A percentile compares a stretch with the other conserved stretches of the same genome.
Evolutionary conservation across 2,888 invertebrate species (phyloP).

Genomic region (Tiliacea citrago): DNA sequence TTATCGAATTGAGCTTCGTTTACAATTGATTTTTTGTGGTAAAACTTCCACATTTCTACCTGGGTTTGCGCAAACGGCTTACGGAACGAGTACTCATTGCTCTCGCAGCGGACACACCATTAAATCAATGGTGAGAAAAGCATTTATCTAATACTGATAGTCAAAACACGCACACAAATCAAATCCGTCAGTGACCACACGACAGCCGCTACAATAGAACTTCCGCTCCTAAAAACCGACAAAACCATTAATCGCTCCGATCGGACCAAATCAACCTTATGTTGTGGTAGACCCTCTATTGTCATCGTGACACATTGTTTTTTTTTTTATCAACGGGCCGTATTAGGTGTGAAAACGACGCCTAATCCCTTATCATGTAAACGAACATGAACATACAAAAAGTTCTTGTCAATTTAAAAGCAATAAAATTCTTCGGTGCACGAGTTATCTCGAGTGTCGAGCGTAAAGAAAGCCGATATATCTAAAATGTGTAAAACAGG

Average conservation of each 20-base stretch:
- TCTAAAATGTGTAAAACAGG: constrained; percentile 83
- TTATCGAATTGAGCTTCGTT: constrained; percentile 73
- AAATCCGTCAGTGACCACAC: constrained; percentile 81
- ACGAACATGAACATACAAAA: constrained; percentile 71
- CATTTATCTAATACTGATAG: constrained; percentile 80
- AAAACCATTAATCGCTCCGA: constrained; percentile 75
- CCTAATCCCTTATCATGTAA: constrained; percentile 73
- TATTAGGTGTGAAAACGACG: constrained; percentile 80
- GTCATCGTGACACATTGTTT: constrained; percentile 67
- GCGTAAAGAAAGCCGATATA: constrained; percentile 83
- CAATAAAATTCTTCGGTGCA: constrained; percentile 73
- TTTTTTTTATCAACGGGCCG: constrained; percentile 66
- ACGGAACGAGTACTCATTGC: constrained; percentile 55
- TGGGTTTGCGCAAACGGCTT: constrained; percentile 73
- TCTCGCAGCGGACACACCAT: constrained; percentile 68
- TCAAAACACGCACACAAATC: constrained; percentile 84
- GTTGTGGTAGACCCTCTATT: constrained; percentile 76
- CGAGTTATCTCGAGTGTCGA: constrained; percentile 77
- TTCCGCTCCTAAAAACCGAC: constrained; percentile 81
- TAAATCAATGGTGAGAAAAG: constrained; percentile 71
- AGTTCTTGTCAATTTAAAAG: constrained; percentile 79
- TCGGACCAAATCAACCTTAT: constrained; percentile 71
- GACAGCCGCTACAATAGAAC: constrained; percentile 78
- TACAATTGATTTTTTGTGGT: constrained; percentile 68
- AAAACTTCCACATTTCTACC: constrained; percentile 67